Evolutionary conservation across 2,113 vertebrate genomes (phyloP), one percentile per base, ranked within the genome.

Genomic region (Pagrus major): DNA sequence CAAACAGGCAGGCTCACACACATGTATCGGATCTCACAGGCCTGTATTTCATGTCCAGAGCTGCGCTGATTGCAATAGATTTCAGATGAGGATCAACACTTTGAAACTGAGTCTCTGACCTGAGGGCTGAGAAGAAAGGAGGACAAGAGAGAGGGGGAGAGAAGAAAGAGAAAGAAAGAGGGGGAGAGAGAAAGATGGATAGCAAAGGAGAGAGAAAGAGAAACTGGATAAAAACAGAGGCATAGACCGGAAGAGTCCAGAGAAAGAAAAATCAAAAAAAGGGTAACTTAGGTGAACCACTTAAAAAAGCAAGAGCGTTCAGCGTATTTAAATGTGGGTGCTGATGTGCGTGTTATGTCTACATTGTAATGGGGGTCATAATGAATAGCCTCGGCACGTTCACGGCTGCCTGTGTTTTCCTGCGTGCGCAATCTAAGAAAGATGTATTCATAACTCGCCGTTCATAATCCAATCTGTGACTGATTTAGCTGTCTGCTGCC

Each of bases 401-500:
- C 72, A 71, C 46, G 33, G 65, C 76, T 72, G 77, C 71, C 79
- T 74, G 46, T 54, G 54, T 87, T 86, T 89, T 76, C 80, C 80
- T 84, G 70, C 9, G 63, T 77, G 86, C 42, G 86, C 86, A 84
- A 83, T 89, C 70, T 68, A 84, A 90, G 85, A 92, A 89, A 89
- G 86, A 92, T 88, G 87, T 88, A 86, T 91, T 91, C 90, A 92
- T 80, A 88, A 82, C 85, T 79, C 2, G 31, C 35, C 3, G 52
- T 81, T 86, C 71, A 88, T 89, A 83, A 89, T 89, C 81, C 94
- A 96, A 95, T 93, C 96, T 96, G 96, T 96, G 96, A 97, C 96
- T 97, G 96, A 98, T 97, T 97, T 97, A 94, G 94, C 93, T 71
- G 94, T 94, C 94, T 95, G 95, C 94, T 95, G 94, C 96, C 95